These are phyloP conservation scores for Trichonephila clavata DNA, from an alignment of 1,140 invertebrate species.

Conservation along the genomic window DNA sequence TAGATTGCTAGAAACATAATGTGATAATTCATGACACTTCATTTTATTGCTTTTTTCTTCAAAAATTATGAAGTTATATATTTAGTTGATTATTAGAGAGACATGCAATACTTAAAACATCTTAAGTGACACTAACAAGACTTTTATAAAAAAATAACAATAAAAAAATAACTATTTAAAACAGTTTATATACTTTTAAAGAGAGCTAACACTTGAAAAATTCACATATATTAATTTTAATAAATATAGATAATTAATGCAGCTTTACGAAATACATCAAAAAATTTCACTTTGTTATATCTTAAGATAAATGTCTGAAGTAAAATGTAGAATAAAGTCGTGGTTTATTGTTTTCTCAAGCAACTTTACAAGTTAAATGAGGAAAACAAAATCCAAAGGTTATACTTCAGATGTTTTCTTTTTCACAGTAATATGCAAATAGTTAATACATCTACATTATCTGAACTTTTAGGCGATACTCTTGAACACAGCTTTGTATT, in stretches of 20 bases:
- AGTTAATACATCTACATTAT: background rate
- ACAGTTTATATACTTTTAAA: background rate
- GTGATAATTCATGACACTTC: background rate
- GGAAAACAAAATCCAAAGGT: background rate
- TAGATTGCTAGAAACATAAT: background rate
- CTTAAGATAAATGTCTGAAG: slow-evolving; percentile 8
- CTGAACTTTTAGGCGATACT: background rate
- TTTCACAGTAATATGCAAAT: background rate
- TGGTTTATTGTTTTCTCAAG: background rate
- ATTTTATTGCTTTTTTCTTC: background rate
- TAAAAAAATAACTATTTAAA: background rate
- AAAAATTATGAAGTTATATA: background rate
- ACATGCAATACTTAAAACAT: background rate
- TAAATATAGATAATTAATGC: background rate
- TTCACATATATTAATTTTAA: background rate
- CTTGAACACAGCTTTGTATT: background rate
- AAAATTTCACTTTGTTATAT: background rate
- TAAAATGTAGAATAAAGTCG: background rate
- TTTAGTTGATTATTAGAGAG: background rate
- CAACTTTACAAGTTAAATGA: background rate
- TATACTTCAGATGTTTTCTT: background rate
- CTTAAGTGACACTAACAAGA: background rate
- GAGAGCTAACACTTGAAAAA: background rate
- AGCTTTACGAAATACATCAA: background rate
- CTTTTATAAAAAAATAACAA: background rate